Percentiles rank a stretch among this genome's conserved stretches.
These are phyloP conservation scores for Acanthopleura granulata DNA, from an alignment of 2,888 invertebrate species.

Conservation along the genomic window DNA sequence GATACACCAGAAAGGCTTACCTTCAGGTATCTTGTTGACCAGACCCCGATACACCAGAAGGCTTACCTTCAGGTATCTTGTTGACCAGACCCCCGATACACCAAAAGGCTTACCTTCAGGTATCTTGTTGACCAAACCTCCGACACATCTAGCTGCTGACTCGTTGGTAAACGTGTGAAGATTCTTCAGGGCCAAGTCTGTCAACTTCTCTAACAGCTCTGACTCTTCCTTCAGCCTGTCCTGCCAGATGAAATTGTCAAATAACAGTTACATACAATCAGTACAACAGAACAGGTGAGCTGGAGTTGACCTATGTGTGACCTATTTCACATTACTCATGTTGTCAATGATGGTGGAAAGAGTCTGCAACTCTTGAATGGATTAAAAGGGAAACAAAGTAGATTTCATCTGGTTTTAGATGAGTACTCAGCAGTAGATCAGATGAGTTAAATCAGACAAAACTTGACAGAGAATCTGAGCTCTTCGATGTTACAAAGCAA, in stretches of 20 bases:
- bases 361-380: no score
- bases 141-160: slow-evolving; percentile 55
- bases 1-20: slow-evolving; percentile 33
- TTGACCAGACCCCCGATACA: no score
- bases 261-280: not conserved
- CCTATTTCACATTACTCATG: no score
- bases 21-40: slow-evolving; percentile 66
- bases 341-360: no score
- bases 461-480: no score
- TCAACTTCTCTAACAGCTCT: slow-evolving; percentile 10
- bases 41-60: slow-evolving; percentile 60
- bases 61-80: slow-evolving; percentile 35
- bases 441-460: no score
- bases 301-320: no score
- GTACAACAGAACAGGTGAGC: no score
- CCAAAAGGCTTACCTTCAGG: slow-evolving; percentile 45
- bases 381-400: no score
- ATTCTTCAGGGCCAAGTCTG: slow-evolving; percentile 17
- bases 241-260: not conserved
- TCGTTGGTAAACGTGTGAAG: slow-evolving; percentile 33
- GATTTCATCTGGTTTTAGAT: no score
- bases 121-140: slow-evolving; percentile 67
- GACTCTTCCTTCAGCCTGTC: not conserved
- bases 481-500: no score
- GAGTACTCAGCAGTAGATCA: no score